Percentiles rank a stretch among this genome's conserved stretches.
Conservation (phyloP, 2,888 invertebrate species). For the Oligia latruncula region DNA sequence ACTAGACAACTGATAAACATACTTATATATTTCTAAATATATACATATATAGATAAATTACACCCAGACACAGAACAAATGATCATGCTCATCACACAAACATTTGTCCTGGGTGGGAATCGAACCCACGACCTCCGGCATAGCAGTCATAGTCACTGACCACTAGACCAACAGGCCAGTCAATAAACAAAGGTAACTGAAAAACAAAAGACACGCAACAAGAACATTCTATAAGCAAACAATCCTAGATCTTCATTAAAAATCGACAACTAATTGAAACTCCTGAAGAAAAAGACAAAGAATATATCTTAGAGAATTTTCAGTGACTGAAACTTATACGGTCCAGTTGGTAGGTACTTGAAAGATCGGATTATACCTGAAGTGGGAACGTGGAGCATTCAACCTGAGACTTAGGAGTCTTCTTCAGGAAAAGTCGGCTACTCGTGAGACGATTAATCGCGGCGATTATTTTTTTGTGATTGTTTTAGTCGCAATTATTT, state of each 20-base stretch:
- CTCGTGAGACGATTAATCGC: constrained; percentile 16
- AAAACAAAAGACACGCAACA: background rate
- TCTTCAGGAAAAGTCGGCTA: constrained; percentile 26
- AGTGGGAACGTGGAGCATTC: constrained; percentile 53
- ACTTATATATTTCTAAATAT: too few relatives aligned
- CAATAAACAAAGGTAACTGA: background rate
- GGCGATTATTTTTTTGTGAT: background rate
- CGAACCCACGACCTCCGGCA: too few relatives aligned
- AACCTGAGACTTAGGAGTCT: constrained; percentile 60
- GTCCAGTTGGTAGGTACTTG: constrained; percentile 54
- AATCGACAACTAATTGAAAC: constrained; percentile 43
- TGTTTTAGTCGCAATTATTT: background rate
- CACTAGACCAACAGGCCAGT: too few relatives aligned
- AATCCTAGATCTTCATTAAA: constrained; percentile 54
- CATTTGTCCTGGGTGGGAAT: too few relatives aligned
- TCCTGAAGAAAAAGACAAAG: constrained; percentile 32
- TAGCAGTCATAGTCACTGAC: too few relatives aligned
- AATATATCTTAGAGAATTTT: constrained; percentile 44
- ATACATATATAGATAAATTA: too few relatives aligned
- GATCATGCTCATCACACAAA: too few relatives aligned
- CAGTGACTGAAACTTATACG: constrained; percentile 58
- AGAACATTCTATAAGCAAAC: background rate
- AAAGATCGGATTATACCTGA: constrained; percentile 66
- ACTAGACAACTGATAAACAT: too few relatives aligned
- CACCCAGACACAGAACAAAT: too few relatives aligned